Base-by-base conservation (phyloP, 30 jellyfish, hydroid and myxozoan genomes). In the Mastigias papua region DNA sequence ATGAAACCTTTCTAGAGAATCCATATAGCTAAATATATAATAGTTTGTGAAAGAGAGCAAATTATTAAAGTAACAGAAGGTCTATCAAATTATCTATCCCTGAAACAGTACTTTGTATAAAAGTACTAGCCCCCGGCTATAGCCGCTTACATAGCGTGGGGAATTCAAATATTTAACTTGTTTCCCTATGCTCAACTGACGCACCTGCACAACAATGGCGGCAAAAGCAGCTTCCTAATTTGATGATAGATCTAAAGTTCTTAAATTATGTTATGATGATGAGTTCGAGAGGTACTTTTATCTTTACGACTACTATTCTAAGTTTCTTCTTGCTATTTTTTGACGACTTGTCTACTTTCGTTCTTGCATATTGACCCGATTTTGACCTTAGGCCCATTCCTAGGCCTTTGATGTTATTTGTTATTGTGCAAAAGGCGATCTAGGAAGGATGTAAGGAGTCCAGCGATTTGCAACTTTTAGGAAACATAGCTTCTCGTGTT, bases 171-270 rank as follows among this genome's bases (percentile, higher is more conserved):
- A 74, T 71, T 69, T 69, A n/a, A 83, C 76, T 71, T 69, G 86
- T 62, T 71, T 70, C 86, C 78, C 76, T 60, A 69, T 83, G 92
- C 86, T 46, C 86, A 83, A 83, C 86, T 69, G 84, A 82, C 83
- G 85, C 81, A 62, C 82, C 77, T 83, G 80, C 57, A 78, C 79
- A 83, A 63, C 76, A 83, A 80, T 83, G 92, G 92, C 92, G 92
- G 88, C 76, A 51, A 77, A n/a, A 63, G 74, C 74, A 63, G 74
- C 74, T 63, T 63, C 74, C 74, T 3, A 72, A 0, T 34, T 37
- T 26, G 17, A 27, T 49, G 63, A 72, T 28, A 19, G 19, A 35
- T 30, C 22, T 34, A 31, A 61, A 34, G 69, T 37, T 72, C 26
- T 42, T 15, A 57, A 58, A 34, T 65, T 49, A 33, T 16, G 60